A percentile compares a stretch with the other conserved stretches of the same genome.
These are phyloP conservation scores for Spodoptera litura DNA, from an alignment of 1,140 invertebrate species.

Conservation along the genomic window DNA sequence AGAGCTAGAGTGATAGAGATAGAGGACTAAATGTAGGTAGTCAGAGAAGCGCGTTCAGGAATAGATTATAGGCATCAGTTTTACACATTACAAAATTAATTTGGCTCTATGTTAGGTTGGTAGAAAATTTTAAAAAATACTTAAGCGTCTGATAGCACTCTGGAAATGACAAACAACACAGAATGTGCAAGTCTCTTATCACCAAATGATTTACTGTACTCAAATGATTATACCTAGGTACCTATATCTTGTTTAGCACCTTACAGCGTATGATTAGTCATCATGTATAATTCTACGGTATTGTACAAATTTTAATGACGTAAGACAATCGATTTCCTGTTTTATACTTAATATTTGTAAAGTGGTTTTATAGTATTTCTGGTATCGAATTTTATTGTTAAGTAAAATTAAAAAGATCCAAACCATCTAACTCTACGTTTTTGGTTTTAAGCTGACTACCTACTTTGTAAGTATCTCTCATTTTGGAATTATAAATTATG, in stretches of 20 bases:
- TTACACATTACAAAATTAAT: no score
- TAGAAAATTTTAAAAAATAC: neutral
- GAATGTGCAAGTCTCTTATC: neutral
- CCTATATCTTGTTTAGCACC: constrained; percentile 17
- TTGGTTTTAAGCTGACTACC: neutral
- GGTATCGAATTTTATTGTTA: no score
- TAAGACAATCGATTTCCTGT: constrained; percentile 53
- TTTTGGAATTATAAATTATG: neutral
- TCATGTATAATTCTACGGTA: constrained; percentile 26
- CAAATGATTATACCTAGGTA: constrained; percentile 6
- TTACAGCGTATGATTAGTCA: constrained; percentile 28
- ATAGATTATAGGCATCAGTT: no score
- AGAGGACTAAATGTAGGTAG: no score
- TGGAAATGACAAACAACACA: no score
- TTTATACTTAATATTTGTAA: neutral
- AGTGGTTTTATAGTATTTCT: neutral
- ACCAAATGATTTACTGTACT: constrained; percentile 11
- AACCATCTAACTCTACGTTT: neutral
- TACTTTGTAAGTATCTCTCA: neutral
- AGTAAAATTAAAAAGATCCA: neutral
- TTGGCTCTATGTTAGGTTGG: neutral
- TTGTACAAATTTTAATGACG: constrained; percentile 50
- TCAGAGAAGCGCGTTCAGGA: no score
- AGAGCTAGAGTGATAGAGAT: no score
- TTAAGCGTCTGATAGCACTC: no score